These are phyloP conservation scores for Colossoma macropomum DNA, from an alignment of 2,113 vertebrate genomes.

Conservation along the genomic window DNA sequence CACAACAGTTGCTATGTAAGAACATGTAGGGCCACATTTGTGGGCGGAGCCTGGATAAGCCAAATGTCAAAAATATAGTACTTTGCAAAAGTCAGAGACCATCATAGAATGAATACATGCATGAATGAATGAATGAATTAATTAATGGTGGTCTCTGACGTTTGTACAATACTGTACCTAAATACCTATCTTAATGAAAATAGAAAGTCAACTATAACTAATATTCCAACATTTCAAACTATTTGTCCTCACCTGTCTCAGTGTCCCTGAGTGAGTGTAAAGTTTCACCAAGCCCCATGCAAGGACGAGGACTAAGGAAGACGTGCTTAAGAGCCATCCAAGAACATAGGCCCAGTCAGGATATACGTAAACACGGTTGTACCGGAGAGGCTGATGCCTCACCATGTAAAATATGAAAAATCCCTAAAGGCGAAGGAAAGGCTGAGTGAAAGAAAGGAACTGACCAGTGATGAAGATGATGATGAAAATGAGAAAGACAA, in stretches of 20 bases:
- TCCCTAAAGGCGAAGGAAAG: slow-evolving; percentile 38
- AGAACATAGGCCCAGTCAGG: slow-evolving; percentile 63
- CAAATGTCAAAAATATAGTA: not conserved
- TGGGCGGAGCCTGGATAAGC: not conserved
- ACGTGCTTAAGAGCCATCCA: slow-evolving; percentile 55
- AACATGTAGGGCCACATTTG: not conserved
- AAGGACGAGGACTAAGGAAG: slow-evolving; percentile 55
- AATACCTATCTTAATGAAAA: no score
- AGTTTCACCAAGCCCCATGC: slow-evolving; percentile 50
- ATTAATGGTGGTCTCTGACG: no score
- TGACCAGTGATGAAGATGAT: not conserved
- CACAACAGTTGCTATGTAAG: not conserved
- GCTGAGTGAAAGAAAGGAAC: not conserved
- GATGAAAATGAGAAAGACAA: not conserved
- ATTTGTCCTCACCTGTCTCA: slow-evolving; percentile 51
- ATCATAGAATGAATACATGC: no score
- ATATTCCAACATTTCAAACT: not conserved
- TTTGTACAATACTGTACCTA: no score
- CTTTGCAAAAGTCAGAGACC: no score
- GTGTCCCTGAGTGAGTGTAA: slow-evolving; percentile 39
- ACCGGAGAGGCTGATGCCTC: slow-evolving; percentile 57
- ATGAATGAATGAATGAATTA: no score
- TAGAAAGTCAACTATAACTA: no score
- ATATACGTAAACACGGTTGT: slow-evolving; percentile 42
- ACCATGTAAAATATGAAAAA: slow-evolving; percentile 55